Percentiles rank a stretch among this genome's conserved stretches.
These are phyloP conservation scores for Gambusia affinis DNA, from an alignment of 2,113 vertebrate genomes.

Conservation along the genomic window DNA sequence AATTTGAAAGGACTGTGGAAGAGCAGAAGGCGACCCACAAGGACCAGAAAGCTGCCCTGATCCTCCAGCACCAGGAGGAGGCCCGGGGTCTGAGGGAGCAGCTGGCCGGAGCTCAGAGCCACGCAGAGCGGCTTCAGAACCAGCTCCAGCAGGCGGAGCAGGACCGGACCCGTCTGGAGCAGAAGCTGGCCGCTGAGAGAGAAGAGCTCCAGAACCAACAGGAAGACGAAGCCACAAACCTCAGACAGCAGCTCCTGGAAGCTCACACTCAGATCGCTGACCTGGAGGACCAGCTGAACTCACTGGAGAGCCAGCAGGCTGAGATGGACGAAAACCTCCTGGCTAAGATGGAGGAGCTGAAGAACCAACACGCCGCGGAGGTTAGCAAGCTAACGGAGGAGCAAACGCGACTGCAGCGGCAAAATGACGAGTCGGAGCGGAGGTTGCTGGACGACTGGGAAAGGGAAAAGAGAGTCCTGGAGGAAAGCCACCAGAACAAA, in stretches of 20 bases:
- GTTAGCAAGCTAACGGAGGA: conserved; percentile 69
- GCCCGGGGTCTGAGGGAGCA: conserved; percentile 75
- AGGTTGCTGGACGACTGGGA: conserved; percentile 68
- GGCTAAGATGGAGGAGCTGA: conserved; percentile 68
- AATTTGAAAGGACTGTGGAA: conserved; percentile 73
- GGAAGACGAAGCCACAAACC: conserved; percentile 57
- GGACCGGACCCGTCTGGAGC: conserved; percentile 54
- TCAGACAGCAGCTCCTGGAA: conserved; percentile 66
- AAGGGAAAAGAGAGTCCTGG: conserved; percentile 68
- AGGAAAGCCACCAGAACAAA: conserved; percentile 64
- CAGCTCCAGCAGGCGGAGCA: conserved; percentile 73
- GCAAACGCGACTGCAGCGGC: conserved; percentile 53
- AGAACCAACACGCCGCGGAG: conserved; percentile 67
- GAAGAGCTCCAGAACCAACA: conserved; percentile 54
- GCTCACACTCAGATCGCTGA: conserved; percentile 38
- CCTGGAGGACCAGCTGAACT: conserved; percentile 71
- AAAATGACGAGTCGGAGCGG: conserved; percentile 64
- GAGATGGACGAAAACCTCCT: conserved; percentile 48
- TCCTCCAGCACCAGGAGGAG: conserved; percentile 76
- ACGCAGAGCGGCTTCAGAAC: conserved; percentile 77
- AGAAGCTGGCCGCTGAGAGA: conserved; percentile 67
- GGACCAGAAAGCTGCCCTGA: conserved; percentile 76
- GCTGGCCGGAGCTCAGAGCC: conserved; percentile 71
- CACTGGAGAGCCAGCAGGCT: conserved; percentile 30
- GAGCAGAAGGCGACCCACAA: conserved; percentile 77